Evolutionary conservation across 1,140 invertebrate species (phyloP), one percentile per base, ranked within the genome.

Genomic region (Macrotrachela quadricornifera): DNA sequence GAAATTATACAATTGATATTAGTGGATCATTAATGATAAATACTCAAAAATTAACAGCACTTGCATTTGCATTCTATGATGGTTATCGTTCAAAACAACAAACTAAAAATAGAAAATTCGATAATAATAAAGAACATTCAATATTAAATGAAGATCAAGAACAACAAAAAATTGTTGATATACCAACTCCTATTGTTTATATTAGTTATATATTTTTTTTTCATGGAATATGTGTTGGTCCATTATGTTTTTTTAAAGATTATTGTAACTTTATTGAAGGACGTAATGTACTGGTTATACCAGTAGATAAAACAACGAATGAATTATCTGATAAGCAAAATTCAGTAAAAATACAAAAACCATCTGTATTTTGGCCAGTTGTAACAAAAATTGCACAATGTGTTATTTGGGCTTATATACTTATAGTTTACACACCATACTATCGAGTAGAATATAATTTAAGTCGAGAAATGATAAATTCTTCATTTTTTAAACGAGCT

Each of bases 21-120:
- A 90, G 85, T 61, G 84, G 84, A 74, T 67, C 88, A 78, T 47
- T 95, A 57, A 96, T 96, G 91, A 84, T 96, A n/a, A 81, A 86
- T 57, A 86, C 84, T 1, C 87, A 95, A 69, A 88, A 91, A 72
- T 79, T 92, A 11, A 90, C 85, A 36, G 83, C 82, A 61, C 67
- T 95, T 41, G 88, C 87, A 1, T 94, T 86, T 68, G 81, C 78
- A 61, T 67, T 92, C 40, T 82, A 91, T 67, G 90, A 96, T 72
- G 88, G 84, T 13, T 62, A 60, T 54, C 39, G 49, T 39, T n/a
- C 37, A 46, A 46, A 13, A 14, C 13, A 40, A 50, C 45, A 44
- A 46, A 17, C n/a, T 54, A 37, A 54, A 54, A n/a, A 40, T 30
- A 2, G 21, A 30, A 2, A 8, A 30, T 8, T 8, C 8, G 21